Evolutionary conservation across 2,113 vertebrate species (phyloP), one percentile per base, ranked within the genome.

Genomic region (Heterotis niloticus): DNA sequence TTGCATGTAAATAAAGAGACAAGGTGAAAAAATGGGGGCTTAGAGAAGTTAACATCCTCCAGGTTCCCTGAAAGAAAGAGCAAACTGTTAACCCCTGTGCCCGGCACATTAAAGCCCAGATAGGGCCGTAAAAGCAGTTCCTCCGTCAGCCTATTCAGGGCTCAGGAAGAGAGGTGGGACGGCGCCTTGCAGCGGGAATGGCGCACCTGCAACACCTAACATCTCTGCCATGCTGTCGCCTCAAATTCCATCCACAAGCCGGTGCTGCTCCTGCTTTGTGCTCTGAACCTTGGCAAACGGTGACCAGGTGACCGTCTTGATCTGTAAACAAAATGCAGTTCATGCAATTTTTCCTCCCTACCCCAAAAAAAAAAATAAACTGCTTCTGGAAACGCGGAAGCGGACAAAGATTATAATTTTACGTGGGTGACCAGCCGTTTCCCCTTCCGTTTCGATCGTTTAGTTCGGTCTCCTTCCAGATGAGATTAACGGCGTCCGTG

Each of bases 401-500:
- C n/a, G n/a, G 34, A 44, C 34, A 44, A 44, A 44, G 34, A 7
- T 44, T 7, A 44, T 44, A 44, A 44, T 44, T 44, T 44, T n/a
- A n/a, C n/a, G n/a, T n/a, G n/a, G n/a, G n/a, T n/a, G n/a, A n/a
- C n/a, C n/a, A n/a, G n/a, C n/a, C n/a, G n/a, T n/a, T n/a, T n/a
- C n/a, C 23, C 23, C 52, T 72, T 83, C 81, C 66, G 79, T 79
- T 44, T 84, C 89, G 82, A 80, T 87, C 87, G 89, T 91, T 89
- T 86, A 86, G 89, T 91, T 91, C n/a, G n/a, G 88, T 89, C 85
- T 90, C 91, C 90, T 91, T 90, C 88, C 82, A 85, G 90, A 90
- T 93, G 92, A 94, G 94, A 94, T 93, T 88, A 2, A 44, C 1
- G 91, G 91, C 89, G 89, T 91, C 91, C 91, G 91, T 87, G 93